Percentiles rank a stretch among this genome's conserved stretches.
Evolutionary conservation across 2,113 vertebrate species (phyloP).

Genomic region (Empidonax traillii): DNA sequence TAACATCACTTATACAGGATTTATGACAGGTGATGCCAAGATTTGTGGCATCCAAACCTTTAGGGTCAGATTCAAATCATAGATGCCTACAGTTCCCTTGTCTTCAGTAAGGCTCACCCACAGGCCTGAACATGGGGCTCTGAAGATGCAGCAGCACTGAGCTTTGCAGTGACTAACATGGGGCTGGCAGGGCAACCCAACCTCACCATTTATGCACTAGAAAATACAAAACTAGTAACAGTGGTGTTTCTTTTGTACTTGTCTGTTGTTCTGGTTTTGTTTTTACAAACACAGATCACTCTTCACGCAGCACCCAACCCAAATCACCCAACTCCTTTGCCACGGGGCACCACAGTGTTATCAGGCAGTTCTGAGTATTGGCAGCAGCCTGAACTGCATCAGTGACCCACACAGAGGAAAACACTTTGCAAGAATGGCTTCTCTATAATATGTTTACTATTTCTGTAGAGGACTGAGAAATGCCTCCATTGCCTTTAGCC

Average conservation of each 20-base stretch:
- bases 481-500: not conserved
- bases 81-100: not conserved
- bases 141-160: not conserved
- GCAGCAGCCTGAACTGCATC: not conserved
- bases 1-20: not conserved
- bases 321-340: not conserved
- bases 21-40: not conserved
- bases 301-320: not conserved
- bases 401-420: not conserved
- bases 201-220: not conserved
- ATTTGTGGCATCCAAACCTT: not conserved
- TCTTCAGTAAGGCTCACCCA: not conserved
- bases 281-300: not conserved
- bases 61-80: not conserved
- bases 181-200: not conserved
- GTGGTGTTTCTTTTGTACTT: not conserved
- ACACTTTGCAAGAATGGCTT: rapidly evolving
- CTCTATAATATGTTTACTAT: not conserved
- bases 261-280: not conserved
- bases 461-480: not conserved
- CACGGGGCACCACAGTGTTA: rapidly evolving
- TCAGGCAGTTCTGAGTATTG: not conserved
- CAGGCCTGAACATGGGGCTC: not conserved
- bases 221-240: not conserved
- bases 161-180: not conserved